Conservation (phyloP, 1,140 invertebrate species). For the Sinonovacula constricta region DNA sequence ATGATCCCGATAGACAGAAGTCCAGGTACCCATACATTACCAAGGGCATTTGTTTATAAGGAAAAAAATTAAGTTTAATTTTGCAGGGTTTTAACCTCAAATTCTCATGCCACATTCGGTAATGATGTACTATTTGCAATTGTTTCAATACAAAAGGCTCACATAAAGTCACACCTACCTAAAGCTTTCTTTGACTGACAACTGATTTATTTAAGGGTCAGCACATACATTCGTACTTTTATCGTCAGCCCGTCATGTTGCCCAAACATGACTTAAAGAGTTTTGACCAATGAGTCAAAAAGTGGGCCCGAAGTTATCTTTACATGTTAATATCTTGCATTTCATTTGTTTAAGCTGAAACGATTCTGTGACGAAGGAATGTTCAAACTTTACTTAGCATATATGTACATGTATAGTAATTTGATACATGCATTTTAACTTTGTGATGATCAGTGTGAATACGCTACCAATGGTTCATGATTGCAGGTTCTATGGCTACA, state of each 20-base stretch:
- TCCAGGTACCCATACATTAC: conserved; percentile 5
- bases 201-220: no score
- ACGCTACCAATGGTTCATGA: neutral
- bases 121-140: neutral
- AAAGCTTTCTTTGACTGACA: no score
- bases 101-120: neutral
- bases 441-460: neutral
- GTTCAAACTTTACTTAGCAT: neutral
- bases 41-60: neutral
- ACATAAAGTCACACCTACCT: neutral
- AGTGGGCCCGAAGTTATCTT: neutral
- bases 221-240: no score
- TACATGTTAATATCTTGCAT: neutral
- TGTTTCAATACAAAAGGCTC: neutral
- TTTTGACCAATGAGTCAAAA: no score
- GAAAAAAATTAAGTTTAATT: neutral
- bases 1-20: neutral
- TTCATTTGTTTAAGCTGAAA: no score
- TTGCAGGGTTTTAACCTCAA: neutral
- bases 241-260: no score
- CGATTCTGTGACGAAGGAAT: no score
- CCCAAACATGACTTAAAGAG: no score
- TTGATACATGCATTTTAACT: neutral
- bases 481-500: conserved; percentile 67
- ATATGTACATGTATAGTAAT: neutral